A percentile compares a stretch with the other conserved stretches of the same genome.
Evolutionary conservation across 1,140 invertebrate species (phyloP).

Genomic region (Drosophila guanche): DNA sequence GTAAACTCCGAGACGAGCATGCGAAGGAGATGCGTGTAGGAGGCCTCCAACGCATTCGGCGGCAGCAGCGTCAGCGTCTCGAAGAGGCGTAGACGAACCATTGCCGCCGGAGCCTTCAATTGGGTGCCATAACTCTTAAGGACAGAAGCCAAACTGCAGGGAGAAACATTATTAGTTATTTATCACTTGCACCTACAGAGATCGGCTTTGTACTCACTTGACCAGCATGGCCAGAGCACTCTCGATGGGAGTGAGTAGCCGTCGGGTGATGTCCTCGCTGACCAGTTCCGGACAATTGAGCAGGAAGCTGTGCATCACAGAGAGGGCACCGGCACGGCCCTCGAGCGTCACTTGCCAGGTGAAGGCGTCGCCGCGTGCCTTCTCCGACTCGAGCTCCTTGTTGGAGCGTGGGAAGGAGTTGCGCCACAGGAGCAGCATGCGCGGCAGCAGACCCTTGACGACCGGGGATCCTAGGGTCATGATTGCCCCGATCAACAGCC

Average conservation of each 20-base stretch:
- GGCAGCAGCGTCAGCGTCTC: slow-evolving; percentile 94
- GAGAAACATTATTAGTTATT: not conserved
- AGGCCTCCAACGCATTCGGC: slow-evolving; percentile 92
- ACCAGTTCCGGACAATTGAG: slow-evolving; percentile 95
- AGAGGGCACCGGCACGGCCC: slow-evolving; percentile 97
- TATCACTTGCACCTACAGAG: not conserved
- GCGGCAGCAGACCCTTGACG: slow-evolving; percentile 93
- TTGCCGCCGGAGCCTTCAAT: slow-evolving; percentile 95
- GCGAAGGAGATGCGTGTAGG: slow-evolving; percentile 93
- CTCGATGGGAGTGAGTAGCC: slow-evolving; percentile 95
- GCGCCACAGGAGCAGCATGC: slow-evolving; percentile 97
- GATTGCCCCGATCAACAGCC: slow-evolving; percentile 98
- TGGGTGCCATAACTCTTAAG: slow-evolving; percentile 97
- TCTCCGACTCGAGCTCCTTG: slow-evolving; percentile 98
- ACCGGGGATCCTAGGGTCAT: slow-evolving; percentile 98
- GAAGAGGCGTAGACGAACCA: slow-evolving; percentile 95
- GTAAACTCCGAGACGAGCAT: slow-evolving; percentile 99
- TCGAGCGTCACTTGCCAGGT: slow-evolving; percentile 99
- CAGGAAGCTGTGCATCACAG: slow-evolving; percentile 97
- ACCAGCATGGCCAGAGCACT: slow-evolving; percentile 96
- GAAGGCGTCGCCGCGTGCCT: slow-evolving; percentile 98
- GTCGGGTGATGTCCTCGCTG: slow-evolving; percentile 94
- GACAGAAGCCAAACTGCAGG: slow-evolving; percentile 89
- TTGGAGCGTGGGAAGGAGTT: slow-evolving; percentile 98
- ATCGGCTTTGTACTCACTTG: slow-evolving; percentile 87